phyloP scores from a whole-genome alignment of 1,140 invertebrate species.

The Semibalanus balanoides region DNA sequence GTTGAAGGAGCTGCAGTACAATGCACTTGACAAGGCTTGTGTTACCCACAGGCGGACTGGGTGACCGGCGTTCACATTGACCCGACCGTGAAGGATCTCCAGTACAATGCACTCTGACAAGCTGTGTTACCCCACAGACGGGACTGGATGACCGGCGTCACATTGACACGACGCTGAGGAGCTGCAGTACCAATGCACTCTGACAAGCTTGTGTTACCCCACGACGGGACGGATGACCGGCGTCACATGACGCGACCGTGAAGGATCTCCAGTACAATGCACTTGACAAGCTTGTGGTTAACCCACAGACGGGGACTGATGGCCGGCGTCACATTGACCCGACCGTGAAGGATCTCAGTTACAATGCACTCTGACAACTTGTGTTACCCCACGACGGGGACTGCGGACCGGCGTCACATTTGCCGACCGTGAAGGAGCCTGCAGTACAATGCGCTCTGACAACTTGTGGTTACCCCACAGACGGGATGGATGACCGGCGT shows the following conservation, averaged over 20 bases:
- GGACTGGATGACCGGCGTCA: conserved; percentile 30
- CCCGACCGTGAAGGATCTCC: conserved; percentile 59
- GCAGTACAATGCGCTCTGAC: too few species aligned
- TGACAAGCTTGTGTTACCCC: too few species aligned
- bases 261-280: too few species aligned
- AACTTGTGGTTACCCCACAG: too few species aligned
- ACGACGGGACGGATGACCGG: not conserved
- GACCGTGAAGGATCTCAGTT: conserved; percentile 58
- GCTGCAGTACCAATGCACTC: too few species aligned
- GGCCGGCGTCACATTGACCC: conserved; percentile 46
- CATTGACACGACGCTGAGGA: too few species aligned
- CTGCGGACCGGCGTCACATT: conserved; percentile 30
- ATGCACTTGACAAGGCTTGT: too few species aligned
- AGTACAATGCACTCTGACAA: conserved; percentile 85
- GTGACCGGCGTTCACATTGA: conserved; percentile 43
- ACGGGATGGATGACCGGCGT: not conserved
- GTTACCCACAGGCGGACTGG: conserved; percentile 21
- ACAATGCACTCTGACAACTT: conserved; percentile 94
- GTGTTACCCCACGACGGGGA: conserved; percentile 20
- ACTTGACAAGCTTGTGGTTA: too few species aligned
- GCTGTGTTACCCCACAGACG: too few species aligned
- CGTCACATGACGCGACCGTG: too few species aligned
- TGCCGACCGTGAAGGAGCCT: too few species aligned
- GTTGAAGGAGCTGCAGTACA: too few species aligned
- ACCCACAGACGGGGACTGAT: conserved; percentile 21